These are phyloP conservation scores for Bruchidius siliquastri DNA, from an alignment of 2,888 invertebrate genomes.

Conservation along the genomic window DNA sequence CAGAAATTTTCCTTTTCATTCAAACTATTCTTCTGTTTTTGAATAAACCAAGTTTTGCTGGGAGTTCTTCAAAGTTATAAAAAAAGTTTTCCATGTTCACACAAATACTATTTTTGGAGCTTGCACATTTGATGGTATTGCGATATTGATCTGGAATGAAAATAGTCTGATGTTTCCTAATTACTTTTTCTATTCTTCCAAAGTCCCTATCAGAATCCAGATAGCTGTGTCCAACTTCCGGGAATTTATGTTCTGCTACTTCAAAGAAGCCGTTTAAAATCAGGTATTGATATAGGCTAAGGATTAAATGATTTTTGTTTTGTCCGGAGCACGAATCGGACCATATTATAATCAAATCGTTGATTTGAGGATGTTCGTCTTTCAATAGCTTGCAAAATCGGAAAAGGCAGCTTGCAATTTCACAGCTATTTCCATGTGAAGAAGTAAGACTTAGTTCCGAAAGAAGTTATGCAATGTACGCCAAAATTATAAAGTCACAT, in stretches of 20 bases:
- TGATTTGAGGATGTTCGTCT: too few relatives aligned
- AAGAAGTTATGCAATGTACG: too few relatives aligned
- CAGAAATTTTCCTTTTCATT: too few relatives aligned
- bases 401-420: too few relatives aligned
- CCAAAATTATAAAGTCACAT: conserved; percentile 24
- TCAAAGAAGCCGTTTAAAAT: not conserved
- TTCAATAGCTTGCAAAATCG: too few relatives aligned
- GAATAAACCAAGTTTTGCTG: not conserved
- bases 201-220: conserved; percentile 36
- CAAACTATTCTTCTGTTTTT: not conserved
- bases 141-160: not conserved
- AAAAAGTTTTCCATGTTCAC: not conserved
- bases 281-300: too few relatives aligned
- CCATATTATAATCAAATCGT: not conserved
- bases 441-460: too few relatives aligned
- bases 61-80: not conserved
- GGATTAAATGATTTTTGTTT: not conserved
- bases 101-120: not conserved
- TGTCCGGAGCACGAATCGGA: not conserved
- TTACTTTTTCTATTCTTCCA: conserved; percentile 32
- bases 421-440: too few relatives aligned
- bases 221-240: conserved; percentile 33
- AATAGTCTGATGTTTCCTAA: conserved; percentile 13
- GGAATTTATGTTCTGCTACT: not conserved
- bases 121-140: not conserved